Evolutionary conservation across 1,140 invertebrate genomes (phyloP).

Genomic region (Hyphantria cunea): DNA sequence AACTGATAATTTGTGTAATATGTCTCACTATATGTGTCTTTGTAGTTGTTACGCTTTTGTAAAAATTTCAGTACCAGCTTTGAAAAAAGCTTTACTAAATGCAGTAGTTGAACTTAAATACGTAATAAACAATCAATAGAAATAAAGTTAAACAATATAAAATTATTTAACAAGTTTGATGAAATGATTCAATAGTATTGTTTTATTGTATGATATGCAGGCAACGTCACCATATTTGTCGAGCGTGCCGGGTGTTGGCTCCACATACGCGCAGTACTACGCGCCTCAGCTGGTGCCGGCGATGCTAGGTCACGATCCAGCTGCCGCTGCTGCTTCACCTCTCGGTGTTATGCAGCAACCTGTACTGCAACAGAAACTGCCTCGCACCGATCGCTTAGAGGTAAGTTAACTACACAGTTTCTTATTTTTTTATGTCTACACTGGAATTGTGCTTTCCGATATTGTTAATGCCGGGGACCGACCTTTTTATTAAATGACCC

Average conservation of each 20-base stretch:
- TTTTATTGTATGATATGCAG: slow-evolving; percentile 79
- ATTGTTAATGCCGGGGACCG: slow-evolving; percentile 61
- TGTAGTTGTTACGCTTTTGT: slow-evolving; percentile 25
- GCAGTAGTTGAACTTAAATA: background rate
- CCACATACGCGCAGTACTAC: slow-evolving; percentile 93
- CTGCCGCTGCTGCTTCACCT: slow-evolving; percentile 86
- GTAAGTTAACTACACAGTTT: slow-evolving; percentile 81
- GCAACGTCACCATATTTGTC: slow-evolving; percentile 94
- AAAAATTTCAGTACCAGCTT: slow-evolving; percentile 8
- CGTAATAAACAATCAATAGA: no score
- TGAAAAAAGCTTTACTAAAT: slow-evolving; percentile 7
- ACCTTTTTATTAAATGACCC: slow-evolving; percentile 17
- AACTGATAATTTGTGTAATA: background rate
- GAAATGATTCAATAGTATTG: slow-evolving; percentile 1
- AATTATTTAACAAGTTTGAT: background rate
- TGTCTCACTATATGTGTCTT: no score
- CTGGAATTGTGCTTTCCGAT: slow-evolving; percentile 63
- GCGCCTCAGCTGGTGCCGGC: slow-evolving; percentile 93
- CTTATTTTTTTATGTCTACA: slow-evolving; percentile 32
- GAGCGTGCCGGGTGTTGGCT: slow-evolving; percentile 91
- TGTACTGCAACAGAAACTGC: slow-evolving; percentile 94
- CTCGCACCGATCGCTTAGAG: slow-evolving; percentile 97
- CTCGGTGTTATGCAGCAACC: slow-evolving; percentile 90
- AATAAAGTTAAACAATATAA: background rate
- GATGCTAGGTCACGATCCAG: slow-evolving; percentile 91